A percentile compares a stretch with the other conserved stretches of the same genome.
phyloP scores from a whole-genome alignment of 2,113 vertebrate species.

The Cairina moschata region DNA sequence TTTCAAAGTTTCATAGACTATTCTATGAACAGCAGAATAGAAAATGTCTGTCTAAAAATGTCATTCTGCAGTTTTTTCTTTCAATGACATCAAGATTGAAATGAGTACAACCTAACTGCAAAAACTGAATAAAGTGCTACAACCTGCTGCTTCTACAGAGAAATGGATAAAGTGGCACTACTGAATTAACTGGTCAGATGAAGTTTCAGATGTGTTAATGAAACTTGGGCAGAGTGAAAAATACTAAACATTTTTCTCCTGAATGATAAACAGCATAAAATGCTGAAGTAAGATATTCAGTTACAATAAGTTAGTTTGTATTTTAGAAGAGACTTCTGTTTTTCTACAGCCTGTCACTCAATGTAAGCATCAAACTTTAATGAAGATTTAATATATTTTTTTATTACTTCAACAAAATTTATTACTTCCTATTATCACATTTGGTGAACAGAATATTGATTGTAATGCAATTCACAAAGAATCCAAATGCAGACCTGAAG shows the following conservation, averaged over 20 bases:
- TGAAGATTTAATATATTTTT: background rate
- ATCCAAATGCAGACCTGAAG: background rate
- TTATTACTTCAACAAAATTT: background rate
- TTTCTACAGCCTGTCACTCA: background rate
- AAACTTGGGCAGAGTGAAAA: background rate
- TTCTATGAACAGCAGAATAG: background rate
- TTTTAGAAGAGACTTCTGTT: background rate
- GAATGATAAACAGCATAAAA: background rate
- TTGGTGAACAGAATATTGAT: background rate
- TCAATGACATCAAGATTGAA: background rate
- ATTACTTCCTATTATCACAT: background rate
- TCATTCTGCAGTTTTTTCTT: background rate
- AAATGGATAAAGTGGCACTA: background rate
- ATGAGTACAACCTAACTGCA: background rate
- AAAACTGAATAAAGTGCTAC: background rate
- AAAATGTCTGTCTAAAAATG: background rate
- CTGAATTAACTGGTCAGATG: background rate
- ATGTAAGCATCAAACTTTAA: background rate
- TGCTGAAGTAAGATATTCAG: background rate
- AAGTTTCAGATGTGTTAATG: background rate
- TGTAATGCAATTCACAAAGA: background rate
- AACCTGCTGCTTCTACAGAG: background rate
- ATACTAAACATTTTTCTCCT: background rate
- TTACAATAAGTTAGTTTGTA: background rate
- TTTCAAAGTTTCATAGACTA: background rate